Evolutionary conservation across 2,888 invertebrate species (phyloP), one percentile per base, ranked within the genome.

Genomic region (Drosophila macrospina): DNA sequence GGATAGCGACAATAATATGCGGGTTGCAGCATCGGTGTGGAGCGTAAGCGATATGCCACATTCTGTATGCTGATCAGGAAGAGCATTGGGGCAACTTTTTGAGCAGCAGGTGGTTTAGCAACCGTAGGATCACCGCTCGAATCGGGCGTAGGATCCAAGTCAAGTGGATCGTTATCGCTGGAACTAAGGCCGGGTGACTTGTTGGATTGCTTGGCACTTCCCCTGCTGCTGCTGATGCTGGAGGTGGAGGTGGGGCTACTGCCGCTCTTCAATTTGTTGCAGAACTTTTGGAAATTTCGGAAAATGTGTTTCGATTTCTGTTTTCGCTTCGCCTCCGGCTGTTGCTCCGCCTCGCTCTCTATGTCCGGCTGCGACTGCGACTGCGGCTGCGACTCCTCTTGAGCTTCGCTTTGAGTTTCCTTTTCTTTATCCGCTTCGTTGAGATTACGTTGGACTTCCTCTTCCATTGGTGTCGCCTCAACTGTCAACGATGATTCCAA

Each of bases 1-100:
- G 81, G 69, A 0, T 88, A 82, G 28, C 84, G 74, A 48, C 93
- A 93, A 55, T 86, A 88, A 60, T 90, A 92, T 15, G 87, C 88
- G 1, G 36, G 37, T 10, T 50, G 34, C 2, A 20, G 10, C 0
- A 15, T 30, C 4, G 39, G 34, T n/a, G 42, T 13, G 0, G 37
- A 13, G 5, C 60, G 47, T 32, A 56, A 39, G 7, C 77, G 69
- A 55, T 62, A 82, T 2, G 89, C 92, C 2, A 91, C 72, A 80
- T 92, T 75, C 72, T 90, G 69, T 1, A 84, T 51, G 62, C 45
- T 59, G 0, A 41, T 34, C n/a, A 45, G n/a, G 8, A n/a, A 34
- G 1, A 16, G 32, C 11, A 5, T 45, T 1, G 51, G 28, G 8
- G 6, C 28, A 7, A 28, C 5, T 28, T 5, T 7, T 7, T 5